A percentile compares a stretch with the other conserved stretches of the same genome.
phyloP scores from a whole-genome alignment of 2,888 invertebrate species.

The Bembecia ichneumoniformis region DNA sequence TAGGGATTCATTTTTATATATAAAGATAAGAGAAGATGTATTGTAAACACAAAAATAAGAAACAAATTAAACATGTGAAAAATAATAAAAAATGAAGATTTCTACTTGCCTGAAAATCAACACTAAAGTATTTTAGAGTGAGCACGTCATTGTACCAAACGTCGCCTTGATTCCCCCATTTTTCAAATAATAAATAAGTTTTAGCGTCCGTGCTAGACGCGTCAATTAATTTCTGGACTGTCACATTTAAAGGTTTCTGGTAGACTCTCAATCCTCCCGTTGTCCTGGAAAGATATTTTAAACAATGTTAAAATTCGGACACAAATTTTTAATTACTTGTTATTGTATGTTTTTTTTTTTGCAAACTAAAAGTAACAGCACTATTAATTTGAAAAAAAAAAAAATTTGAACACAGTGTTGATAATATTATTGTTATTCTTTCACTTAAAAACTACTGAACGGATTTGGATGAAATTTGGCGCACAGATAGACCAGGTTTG shows the following conservation, averaged over 20 bases:
- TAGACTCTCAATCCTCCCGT: constrained; percentile 52
- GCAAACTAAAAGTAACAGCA: neutral
- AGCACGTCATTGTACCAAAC: constrained; percentile 74
- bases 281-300: constrained; percentile 23
- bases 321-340: too few species aligned
- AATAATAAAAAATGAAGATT: neutral
- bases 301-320: too few species aligned
- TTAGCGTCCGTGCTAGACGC: constrained; percentile 12
- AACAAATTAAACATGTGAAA: too few species aligned
- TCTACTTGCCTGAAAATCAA: constrained; percentile 70
- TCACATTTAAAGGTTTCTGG: constrained; percentile 41
- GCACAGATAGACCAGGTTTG: too few species aligned
- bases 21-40: too few species aligned
- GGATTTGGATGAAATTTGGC: too few species aligned
- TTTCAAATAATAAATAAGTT: constrained; percentile 69
- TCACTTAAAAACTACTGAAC: too few species aligned
- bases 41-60: too few species aligned
- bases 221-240: constrained; percentile 19
- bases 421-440: too few species aligned
- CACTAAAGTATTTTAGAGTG: constrained; percentile 44
- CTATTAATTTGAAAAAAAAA: too few species aligned
- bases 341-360: neutral
- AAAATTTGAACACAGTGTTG: too few species aligned
- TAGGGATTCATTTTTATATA: too few species aligned
- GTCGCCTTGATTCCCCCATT: constrained; percentile 79